Percentiles rank a stretch among this genome's conserved stretches.
phyloP scores from a whole-genome alignment of 2,797 vertebrate species.

The Dermochelys coriacea region DNA sequence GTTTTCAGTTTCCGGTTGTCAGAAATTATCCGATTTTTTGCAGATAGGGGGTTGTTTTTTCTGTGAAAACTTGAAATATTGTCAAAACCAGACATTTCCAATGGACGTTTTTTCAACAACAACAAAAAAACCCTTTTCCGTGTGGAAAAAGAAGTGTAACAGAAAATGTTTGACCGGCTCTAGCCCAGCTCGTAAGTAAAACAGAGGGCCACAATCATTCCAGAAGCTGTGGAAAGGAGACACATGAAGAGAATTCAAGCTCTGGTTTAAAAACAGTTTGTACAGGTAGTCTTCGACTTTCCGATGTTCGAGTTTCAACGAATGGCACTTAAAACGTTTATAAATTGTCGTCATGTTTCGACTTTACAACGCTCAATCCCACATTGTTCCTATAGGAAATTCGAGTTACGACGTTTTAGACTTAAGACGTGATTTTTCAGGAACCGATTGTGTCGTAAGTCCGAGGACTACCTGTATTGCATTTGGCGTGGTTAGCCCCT shows the following conservation, averaged over 20 bases:
- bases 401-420: too few species aligned
- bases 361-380: too few species aligned
- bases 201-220: background rate
- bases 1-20: background rate
- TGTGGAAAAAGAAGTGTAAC: too few species aligned
- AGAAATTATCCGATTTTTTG: background rate
- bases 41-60: background rate
- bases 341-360: too few species aligned
- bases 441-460: too few species aligned
- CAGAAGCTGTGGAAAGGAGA: background rate
- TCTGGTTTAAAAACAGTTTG: background rate
- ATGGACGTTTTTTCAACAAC: background rate
- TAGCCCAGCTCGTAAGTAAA: background rate
- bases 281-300: too few species aligned
- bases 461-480: background rate
- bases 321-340: too few species aligned
- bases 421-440: too few species aligned
- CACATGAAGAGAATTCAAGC: background rate
- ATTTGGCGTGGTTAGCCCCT: too few species aligned
- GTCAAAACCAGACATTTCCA: background rate
- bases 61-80: background rate
- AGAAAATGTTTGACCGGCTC: background rate
- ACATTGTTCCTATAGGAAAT: too few species aligned
- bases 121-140: background rate
- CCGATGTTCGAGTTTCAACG: too few species aligned